Percentiles rank a stretch among this genome's conserved stretches.
Evolutionary conservation across 1,140 invertebrate genomes (phyloP).

Genomic region (Drosophila albomicans): DNA sequence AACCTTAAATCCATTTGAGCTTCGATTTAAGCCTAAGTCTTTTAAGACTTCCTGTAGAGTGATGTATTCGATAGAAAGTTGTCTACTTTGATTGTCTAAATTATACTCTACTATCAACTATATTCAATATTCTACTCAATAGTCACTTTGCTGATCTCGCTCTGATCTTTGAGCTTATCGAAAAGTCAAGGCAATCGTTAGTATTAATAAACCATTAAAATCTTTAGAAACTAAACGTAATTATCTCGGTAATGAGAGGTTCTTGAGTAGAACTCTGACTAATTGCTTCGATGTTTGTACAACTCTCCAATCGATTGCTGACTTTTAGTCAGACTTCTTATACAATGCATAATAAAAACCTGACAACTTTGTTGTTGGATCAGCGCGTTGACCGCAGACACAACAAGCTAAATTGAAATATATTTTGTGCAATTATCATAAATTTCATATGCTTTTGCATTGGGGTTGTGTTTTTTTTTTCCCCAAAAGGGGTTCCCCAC

Average conservation of each 20-base stretch:
- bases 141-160: not conserved
- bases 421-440: slow-evolving; percentile 46
- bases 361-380: not conserved
- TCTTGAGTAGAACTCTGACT: not conserved
- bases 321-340: slow-evolving; percentile 18
- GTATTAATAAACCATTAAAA: slow-evolving; percentile 9
- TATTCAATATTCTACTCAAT: not conserved
- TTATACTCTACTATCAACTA: no score
- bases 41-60: no score
- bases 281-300: slow-evolving; percentile 18
- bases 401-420: slow-evolving; percentile 39
- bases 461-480: slow-evolving; percentile 12
- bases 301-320: slow-evolving; percentile 11
- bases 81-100: no score
- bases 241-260: not conserved
- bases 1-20: not conserved
- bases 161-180: slow-evolving; percentile 1
- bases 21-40: not conserved
- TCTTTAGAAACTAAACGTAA: not conserved
- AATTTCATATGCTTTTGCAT: slow-evolving; percentile 16
- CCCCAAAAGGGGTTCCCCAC: not conserved
- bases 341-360: slow-evolving; percentile 12
- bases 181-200: slow-evolving; percentile 15
- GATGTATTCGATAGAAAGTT: no score
- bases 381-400: not conserved